These are phyloP conservation scores for Cuculus canorus DNA, from an alignment of 2,797 vertebrate species.

Conservation along the genomic window DNA sequence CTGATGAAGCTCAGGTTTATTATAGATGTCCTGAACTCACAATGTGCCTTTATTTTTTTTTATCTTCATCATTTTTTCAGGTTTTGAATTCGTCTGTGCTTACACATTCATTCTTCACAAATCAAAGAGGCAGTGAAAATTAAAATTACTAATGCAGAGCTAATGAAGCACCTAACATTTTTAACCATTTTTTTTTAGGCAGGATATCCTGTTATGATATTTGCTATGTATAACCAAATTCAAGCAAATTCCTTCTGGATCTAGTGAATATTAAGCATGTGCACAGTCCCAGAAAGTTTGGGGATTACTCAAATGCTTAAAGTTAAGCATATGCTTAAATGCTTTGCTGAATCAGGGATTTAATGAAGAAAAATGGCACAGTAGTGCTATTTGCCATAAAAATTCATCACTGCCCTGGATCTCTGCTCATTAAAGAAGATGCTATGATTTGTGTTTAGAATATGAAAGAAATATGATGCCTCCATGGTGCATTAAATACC, in stretches of 20 bases:
- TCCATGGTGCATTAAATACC: slow-evolving; percentile 62
- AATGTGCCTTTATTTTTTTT: slow-evolving; percentile 59
- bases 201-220: slow-evolving; percentile 36
- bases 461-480: slow-evolving; percentile 66
- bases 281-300: background rate
- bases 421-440: slow-evolving; percentile 66
- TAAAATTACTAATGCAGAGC: slow-evolving; percentile 33
- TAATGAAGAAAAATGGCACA: slow-evolving; percentile 41
- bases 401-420: slow-evolving; percentile 56
- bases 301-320: slow-evolving; percentile 43
- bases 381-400: slow-evolving; percentile 55
- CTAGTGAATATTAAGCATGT: background rate
- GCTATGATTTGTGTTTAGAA: slow-evolving; percentile 58
- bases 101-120: slow-evolving; percentile 33
- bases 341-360: slow-evolving; percentile 62
- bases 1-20: slow-evolving; percentile 75
- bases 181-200: slow-evolving; percentile 36
- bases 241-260: background rate
- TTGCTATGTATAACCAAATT: background rate
- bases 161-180: slow-evolving; percentile 35
- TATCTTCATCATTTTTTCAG: slow-evolving; percentile 38
- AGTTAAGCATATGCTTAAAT: slow-evolving; percentile 63
- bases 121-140: slow-evolving; percentile 42
- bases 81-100: background rate
- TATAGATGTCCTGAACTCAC: slow-evolving; percentile 62